These are phyloP conservation scores for Nannospalax galili DNA, from an alignment of 2,113 vertebrate genomes.

Conservation along the genomic window DNA sequence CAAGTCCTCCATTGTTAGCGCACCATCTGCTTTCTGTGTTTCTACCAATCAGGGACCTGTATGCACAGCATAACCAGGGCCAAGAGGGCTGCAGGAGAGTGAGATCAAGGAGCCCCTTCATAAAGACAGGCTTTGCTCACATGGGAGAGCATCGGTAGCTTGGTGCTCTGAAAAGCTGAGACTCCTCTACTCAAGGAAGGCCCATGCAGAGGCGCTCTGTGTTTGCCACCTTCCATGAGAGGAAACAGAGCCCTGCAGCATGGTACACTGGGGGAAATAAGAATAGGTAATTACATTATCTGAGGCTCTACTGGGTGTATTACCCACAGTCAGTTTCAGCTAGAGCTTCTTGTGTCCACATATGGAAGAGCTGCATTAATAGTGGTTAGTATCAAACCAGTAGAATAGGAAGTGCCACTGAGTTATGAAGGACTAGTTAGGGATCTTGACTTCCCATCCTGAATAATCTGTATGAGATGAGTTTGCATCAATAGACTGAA, in stretches of 20 bases:
- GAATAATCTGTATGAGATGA: not conserved
- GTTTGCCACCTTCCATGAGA: not conserved
- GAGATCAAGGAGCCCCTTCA: slow-evolving; percentile 53
- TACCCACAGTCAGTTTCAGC: not conserved
- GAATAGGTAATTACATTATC: not conserved
- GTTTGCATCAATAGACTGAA: not conserved
- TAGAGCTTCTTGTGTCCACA: not conserved
- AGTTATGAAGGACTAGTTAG: not conserved
- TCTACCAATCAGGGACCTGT: slow-evolving; percentile 67
- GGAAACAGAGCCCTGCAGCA: not conserved
- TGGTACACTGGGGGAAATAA: not conserved
- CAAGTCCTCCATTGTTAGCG: slow-evolving; percentile 78
- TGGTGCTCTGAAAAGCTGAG: not conserved
- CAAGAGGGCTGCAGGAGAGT: slow-evolving; percentile 1
- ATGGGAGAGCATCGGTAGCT: not conserved
- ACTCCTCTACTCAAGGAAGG: not conserved
- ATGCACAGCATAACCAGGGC: slow-evolving; percentile 16
- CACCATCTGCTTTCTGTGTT: slow-evolving; percentile 76
- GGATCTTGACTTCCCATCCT: not conserved
- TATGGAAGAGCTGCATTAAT: not conserved
- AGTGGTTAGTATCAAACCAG: not conserved
- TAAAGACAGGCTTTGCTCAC: slow-evolving; percentile 21
- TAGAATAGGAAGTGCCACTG: not conserved
- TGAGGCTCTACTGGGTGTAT: not conserved
- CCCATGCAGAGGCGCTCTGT: not conserved